Evolutionary conservation across 2,888 invertebrate genomes (phyloP), one percentile per base, ranked within the genome.

Genomic region (Cheilosia impressa): DNA sequence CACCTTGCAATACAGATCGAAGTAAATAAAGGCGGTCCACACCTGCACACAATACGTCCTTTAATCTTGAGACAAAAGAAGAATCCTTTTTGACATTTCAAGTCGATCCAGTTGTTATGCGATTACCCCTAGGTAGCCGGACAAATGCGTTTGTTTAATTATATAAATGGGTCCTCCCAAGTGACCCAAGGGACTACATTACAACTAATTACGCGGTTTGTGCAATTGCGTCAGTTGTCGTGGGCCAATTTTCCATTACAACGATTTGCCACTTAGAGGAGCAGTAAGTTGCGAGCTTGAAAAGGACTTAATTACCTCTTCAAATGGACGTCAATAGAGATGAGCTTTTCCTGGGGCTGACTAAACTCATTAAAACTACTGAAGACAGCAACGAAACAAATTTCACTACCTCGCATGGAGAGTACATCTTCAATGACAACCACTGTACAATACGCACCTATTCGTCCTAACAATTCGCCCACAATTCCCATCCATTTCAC

Each of bases 121-220:
- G 34, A 38, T 3, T 4, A 13, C 13, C 13, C 4, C 4, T 13
- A 38, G 13, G 38, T 38, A 13, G 0, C 4, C 13, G 13, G 13
- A 38, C 4, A 13, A 38, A 38, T 13, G 10, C 4, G 4, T 13
- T 17, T 15, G 15, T 34, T 72, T 72, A 72, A 72, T 72, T 62
- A 72, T 52, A 60, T 15, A 27, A 58, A 24, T 52, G 41, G 43
- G 38, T 15, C 13, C 43, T 17, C n/a, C 34, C 34, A 43, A 17
- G 52, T 38, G 15, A 4, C 60, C 31, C 52, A 41, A n/a, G 60
- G 60, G 71, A 62, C 19, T 43, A 41, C 34, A 50, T 45, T 31
- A 9, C 27, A 47, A 41, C 71, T 52, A 60, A 62, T 72, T 72
- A 41, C 27, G 52, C 27, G 71, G 53, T 72, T 72, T 60, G 52